These are phyloP conservation scores for Myiotriccus ornatus DNA, from an alignment of 2,797 vertebrate species.

Conservation along the genomic window DNA sequence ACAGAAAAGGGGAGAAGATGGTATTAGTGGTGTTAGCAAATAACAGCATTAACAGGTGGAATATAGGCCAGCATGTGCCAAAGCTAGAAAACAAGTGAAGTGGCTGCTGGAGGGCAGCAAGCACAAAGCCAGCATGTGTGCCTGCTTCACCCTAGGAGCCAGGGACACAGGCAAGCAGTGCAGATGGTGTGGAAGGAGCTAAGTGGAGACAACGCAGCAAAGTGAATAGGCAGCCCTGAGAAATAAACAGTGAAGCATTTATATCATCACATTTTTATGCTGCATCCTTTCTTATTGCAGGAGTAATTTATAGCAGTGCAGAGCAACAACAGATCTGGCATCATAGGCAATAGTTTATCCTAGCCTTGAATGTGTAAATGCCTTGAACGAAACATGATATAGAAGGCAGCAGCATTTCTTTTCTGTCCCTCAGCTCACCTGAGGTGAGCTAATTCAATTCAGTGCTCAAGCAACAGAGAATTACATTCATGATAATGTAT, in stretches of 20 bases:
- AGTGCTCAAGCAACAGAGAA: not conserved
- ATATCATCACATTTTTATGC: not conserved
- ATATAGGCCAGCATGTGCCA: not conserved
- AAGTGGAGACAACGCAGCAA: fast-evolving
- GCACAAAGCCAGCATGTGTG: not conserved
- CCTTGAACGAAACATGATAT: not conserved
- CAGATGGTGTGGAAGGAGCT: not conserved
- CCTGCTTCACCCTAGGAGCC: not conserved
- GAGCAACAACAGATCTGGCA: not conserved
- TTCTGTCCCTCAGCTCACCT: not conserved
- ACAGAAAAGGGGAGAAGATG: not conserved
- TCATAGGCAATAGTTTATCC: not conserved
- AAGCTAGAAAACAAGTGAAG: not conserved
- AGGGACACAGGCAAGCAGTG: not conserved
- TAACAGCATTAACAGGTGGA: not conserved
- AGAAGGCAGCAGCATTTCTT: not conserved
- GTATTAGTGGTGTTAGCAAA: not conserved
- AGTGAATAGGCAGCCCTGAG: not conserved
- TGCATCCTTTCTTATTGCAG: not conserved
- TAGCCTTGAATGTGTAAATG: not conserved
- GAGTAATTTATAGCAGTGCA: not conserved
- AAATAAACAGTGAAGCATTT: not conserved
- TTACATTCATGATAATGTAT: not conserved
- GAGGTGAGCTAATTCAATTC: not conserved
- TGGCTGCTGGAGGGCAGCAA: not conserved